Evolutionary conservation across 1,140 invertebrate genomes (phyloP).

Genomic region (Bathynomus jamesi): DNA sequence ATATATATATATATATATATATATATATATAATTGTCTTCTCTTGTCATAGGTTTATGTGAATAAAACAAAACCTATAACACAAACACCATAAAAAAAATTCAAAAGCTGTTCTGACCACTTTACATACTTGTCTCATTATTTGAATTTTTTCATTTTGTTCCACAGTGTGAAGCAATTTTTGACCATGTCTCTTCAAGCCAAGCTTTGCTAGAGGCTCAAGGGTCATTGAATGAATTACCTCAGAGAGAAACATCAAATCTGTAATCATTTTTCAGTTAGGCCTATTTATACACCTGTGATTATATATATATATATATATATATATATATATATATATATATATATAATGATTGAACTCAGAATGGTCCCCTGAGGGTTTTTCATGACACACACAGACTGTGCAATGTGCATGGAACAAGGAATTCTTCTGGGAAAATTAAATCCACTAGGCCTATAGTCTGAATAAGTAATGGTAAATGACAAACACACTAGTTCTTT

Average conservation of each 20-base stretch:
- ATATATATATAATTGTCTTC: not conserved
- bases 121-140: not conserved
- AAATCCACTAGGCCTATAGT: too few species aligned
- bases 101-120: not conserved
- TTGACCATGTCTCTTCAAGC: too few species aligned
- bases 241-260: not conserved
- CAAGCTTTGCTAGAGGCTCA: not conserved
- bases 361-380: too few species aligned
- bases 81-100: not conserved
- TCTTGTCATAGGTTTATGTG: not conserved
- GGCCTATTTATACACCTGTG: not conserved
- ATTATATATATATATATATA: conserved; percentile 10
- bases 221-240: not conserved
- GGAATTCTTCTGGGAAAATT: too few species aligned
- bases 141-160: not conserved
- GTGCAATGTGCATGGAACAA: too few species aligned
- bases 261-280: not conserved
- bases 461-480: too few species aligned
- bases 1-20: not conserved
- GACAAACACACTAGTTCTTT: too few species aligned
- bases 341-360: too few species aligned
- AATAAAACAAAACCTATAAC: too few species aligned
- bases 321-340: conserved; percentile 13
- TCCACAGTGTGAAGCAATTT: too few species aligned
- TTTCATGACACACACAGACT: too few species aligned